Conservation (phyloP, 2,797 vertebrate genomes). For the Gephyroberyx darwinii region DNA sequence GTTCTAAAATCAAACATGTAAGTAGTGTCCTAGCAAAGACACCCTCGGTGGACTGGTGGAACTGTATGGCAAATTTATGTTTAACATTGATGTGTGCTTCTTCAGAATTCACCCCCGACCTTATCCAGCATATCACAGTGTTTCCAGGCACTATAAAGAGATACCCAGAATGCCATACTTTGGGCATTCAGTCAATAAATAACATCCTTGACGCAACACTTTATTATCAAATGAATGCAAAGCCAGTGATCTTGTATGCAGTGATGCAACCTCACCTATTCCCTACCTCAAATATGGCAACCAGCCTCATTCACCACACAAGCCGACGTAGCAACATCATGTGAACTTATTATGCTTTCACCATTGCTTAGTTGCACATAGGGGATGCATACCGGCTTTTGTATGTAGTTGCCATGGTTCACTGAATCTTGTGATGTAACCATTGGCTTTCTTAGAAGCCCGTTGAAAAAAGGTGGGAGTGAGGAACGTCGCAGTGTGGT, state of each 20-base stretch:
- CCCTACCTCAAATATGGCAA: slow-evolving; percentile 54
- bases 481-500: slow-evolving; percentile 73
- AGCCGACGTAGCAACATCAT: slow-evolving; percentile 56
- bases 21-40: no score
- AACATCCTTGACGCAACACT: background rate
- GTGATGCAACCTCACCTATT: slow-evolving; percentile 22
- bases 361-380: slow-evolving; percentile 32
- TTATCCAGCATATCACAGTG: no score
- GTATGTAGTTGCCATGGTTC: slow-evolving; percentile 66
- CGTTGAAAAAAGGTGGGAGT: slow-evolving; percentile 59
- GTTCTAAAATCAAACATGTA: no score
- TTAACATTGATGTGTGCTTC: no score
- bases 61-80: no score
- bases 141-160: no score
- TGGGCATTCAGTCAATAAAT: background rate
- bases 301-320: slow-evolving; percentile 29
- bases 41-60: no score
- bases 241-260: slow-evolving; percentile 6
- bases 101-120: no score
- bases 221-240: background rate
- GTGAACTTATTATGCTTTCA: slow-evolving; percentile 51
- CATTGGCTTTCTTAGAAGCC: slow-evolving; percentile 69
- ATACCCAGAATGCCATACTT: no score
- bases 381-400: slow-evolving; percentile 63
- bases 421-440: slow-evolving; percentile 69